phyloP scores from a whole-genome alignment of 2,888 invertebrate genomes.

The Drosophila affinis region DNA sequence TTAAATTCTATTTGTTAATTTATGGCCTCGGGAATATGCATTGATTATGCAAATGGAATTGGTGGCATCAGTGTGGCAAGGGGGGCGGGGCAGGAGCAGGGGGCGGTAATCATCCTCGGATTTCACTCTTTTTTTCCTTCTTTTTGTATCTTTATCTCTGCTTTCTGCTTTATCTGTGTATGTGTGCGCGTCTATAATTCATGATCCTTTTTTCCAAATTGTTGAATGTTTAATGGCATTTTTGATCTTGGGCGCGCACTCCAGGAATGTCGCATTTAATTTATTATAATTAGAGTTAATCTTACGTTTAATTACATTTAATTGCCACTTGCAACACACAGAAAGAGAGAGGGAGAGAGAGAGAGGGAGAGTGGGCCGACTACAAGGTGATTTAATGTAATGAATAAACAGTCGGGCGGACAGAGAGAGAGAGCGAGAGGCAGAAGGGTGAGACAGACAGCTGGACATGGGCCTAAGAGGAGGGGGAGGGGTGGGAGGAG shows the following conservation, averaged over 20 bases:
- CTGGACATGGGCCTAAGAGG: conserved; percentile 18
- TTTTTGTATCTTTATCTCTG: conserved; percentile 23
- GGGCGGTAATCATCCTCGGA: conserved; percentile 49
- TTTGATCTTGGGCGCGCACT: conserved; percentile 48
- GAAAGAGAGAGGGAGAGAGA: conserved; percentile 1
- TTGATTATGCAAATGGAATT: conserved; percentile 77
- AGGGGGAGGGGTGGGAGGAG: not conserved
- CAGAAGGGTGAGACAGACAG: not conserved
- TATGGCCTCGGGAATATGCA: conserved; percentile 69
- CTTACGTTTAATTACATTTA: conserved; percentile 74
- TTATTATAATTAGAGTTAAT: conserved; percentile 77
- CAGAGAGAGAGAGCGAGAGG: not conserved
- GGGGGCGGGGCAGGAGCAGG: conserved; percentile 4
- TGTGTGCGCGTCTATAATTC: conserved; percentile 33
- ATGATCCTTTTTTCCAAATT: conserved; percentile 46
- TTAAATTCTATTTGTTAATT: conserved; percentile 80
- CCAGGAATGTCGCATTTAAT: conserved; percentile 60
- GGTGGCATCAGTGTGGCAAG: conserved; percentile 30
- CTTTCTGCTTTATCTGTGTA: conserved; percentile 4
- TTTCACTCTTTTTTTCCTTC: conserved; percentile 15
- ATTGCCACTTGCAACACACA: conserved; percentile 57
- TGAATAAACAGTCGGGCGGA: conserved; percentile 60
- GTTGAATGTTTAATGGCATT: conserved; percentile 71
- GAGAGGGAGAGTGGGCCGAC: not conserved
- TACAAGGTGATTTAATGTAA: conserved; percentile 55